phyloP scores from a whole-genome alignment of 2,888 invertebrate genomes.

The Macropis europaea region DNA sequence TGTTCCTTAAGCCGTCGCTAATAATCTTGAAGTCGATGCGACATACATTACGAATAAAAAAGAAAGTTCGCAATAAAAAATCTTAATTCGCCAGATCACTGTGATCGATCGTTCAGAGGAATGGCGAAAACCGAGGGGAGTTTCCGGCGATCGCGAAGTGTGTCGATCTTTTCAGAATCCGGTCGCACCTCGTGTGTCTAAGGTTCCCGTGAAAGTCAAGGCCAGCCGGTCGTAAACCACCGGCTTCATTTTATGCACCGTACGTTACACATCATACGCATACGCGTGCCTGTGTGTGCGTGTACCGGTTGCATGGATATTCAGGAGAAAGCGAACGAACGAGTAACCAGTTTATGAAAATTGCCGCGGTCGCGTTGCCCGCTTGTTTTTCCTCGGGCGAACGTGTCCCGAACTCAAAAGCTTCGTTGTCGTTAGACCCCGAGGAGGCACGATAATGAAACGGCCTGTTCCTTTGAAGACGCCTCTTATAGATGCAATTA shows the following conservation, averaged over 20 bases:
- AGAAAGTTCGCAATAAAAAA: too few relatives aligned
- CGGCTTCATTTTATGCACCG: constrained; percentile 24
- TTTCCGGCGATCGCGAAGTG: constrained; percentile 8
- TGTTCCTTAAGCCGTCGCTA: too few relatives aligned
- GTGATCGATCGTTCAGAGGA: too few relatives aligned
- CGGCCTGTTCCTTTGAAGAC: background rate
- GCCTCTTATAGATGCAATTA: constrained; percentile 7
- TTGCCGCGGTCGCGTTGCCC: constrained; percentile 16
- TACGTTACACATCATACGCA: constrained; percentile 18
- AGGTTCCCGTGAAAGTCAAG: constrained; percentile 63
- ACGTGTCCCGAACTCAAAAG: constrained; percentile 16
- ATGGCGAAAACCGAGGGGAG: background rate
- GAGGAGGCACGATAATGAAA: constrained; percentile 10
- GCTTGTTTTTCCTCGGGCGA: constrained; percentile 24
- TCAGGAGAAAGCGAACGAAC: constrained; percentile 52
- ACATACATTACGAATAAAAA: too few relatives aligned
- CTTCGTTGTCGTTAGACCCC: constrained; percentile 4
- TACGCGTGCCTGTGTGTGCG: background rate
- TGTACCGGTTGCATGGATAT: background rate
- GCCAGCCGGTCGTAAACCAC: constrained; percentile 47
- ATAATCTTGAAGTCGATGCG: too few relatives aligned
- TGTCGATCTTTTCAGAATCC: constrained; percentile 21
- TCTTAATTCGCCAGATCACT: too few relatives aligned
- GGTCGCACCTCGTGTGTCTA: constrained; percentile 12
- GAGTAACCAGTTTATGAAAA: constrained; percentile 51